phyloP scores from a whole-genome alignment of 2,888 invertebrate genomes.

The Ashinkailepas kermadecensis region DNA sequence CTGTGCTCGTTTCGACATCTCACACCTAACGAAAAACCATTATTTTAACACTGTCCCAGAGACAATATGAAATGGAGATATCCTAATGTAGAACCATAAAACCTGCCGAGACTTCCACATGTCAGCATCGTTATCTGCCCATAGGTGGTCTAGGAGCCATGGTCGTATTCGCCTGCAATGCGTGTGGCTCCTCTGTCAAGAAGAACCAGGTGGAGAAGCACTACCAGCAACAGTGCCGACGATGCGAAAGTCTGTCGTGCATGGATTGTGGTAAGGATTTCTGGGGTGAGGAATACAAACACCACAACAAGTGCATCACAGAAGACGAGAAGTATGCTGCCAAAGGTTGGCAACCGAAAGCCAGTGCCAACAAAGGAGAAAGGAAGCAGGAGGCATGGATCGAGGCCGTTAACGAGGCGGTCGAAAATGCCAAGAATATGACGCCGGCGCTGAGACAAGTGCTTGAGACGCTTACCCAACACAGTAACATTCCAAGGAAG shows the following conservation, averaged over 20 bases:
- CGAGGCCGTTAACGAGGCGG: constrained; percentile 54
- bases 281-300: constrained; percentile 61
- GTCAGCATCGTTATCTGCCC: neutral
- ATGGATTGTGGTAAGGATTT: constrained; percentile 92
- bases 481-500: constrained; percentile 77
- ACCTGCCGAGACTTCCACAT: too few relatives aligned
- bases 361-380: constrained; percentile 66
- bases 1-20: too few relatives aligned
- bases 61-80: too few relatives aligned
- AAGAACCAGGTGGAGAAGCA: constrained; percentile 89
- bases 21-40: too few relatives aligned
- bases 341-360: constrained; percentile 58
- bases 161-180: constrained; percentile 90
- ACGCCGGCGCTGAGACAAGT: constrained; percentile 53
- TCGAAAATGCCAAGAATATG: constrained; percentile 47
- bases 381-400: constrained; percentile 79
- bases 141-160: constrained; percentile 46
- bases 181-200: constrained; percentile 83
- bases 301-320: constrained; percentile 75
- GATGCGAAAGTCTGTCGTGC: constrained; percentile 67
- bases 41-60: neutral
- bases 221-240: constrained; percentile 58
- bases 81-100: too few relatives aligned
- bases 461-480: constrained; percentile 58
- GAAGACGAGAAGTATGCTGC: constrained; percentile 83